These are phyloP conservation scores for Cybosia mesomella DNA, from an alignment of 2,888 invertebrate genomes.

Conservation along the genomic window DNA sequence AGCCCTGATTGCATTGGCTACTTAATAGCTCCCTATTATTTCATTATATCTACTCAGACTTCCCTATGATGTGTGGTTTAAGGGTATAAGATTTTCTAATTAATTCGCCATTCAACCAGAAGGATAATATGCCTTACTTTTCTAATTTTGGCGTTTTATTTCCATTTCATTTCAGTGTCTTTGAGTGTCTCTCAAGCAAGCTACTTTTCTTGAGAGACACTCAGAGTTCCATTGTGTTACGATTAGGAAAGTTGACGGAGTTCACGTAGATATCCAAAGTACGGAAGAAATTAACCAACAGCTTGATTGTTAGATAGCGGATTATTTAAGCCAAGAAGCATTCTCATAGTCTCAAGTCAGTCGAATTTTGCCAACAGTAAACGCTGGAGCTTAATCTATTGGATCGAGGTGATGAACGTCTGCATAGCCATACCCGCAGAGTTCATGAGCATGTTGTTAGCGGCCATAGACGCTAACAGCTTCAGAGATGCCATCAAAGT, in stretches of 20 bases:
- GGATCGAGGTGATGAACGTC: constrained; percentile 55
- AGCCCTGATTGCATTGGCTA: too few species aligned
- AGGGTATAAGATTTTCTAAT: not conserved
- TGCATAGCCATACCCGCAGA: constrained; percentile 32
- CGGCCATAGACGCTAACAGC: constrained; percentile 42
- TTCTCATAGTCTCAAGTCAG: too few species aligned
- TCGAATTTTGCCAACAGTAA: constrained; percentile 32
- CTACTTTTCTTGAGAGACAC: too few species aligned
- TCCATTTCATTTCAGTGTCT: not conserved
- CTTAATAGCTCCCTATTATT: too few species aligned
- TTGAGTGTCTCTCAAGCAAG: too few species aligned
- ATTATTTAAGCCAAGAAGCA: too few species aligned
- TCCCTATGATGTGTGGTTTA: too few species aligned
- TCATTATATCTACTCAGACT: too few species aligned
- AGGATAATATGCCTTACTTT: not conserved
- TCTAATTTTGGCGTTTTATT: not conserved
- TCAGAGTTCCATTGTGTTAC: not conserved
- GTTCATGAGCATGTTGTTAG: constrained; percentile 43
- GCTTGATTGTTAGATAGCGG: too few species aligned
- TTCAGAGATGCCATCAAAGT: constrained; percentile 52
- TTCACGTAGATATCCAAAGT: too few species aligned
- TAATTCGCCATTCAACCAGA: not conserved
- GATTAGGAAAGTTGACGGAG: too few species aligned
- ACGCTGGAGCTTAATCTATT: constrained; percentile 54
- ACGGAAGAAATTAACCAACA: too few species aligned